A percentile compares a stretch with the other conserved stretches of the same genome.
Evolutionary conservation across 2,797 vertebrate species (phyloP).

Genomic region (Huso huso): DNA sequence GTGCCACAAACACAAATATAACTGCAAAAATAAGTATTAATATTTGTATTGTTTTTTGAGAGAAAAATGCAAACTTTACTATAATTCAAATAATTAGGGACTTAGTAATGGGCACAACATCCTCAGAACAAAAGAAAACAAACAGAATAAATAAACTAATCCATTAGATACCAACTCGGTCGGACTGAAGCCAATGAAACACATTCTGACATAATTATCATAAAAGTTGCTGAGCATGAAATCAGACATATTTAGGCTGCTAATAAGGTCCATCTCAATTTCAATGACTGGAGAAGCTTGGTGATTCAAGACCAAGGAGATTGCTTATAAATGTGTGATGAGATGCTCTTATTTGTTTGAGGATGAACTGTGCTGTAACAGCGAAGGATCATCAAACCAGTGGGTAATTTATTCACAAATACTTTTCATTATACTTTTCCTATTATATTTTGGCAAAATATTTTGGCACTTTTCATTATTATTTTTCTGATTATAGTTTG

Average conservation of each 20-base stretch:
- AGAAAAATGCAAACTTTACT: too few relatives aligned
- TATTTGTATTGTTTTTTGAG: too few relatives aligned
- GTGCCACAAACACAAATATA: too few relatives aligned
- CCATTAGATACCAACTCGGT: neutral
- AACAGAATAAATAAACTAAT: neutral
- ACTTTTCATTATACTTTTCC: neutral
- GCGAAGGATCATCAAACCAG: neutral
- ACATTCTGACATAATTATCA: neutral
- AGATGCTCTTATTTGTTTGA: neutral
- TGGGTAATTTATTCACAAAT: neutral
- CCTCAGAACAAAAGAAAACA: neutral
- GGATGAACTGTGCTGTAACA: neutral
- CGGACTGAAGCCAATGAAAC: neutral
- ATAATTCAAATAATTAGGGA: too few relatives aligned
- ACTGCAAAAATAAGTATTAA: too few relatives aligned
- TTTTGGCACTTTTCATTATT: neutral
- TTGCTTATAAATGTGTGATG: conserved; percentile 2
- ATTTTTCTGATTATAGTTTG: neutral
- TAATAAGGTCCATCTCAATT: neutral
- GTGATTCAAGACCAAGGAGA: neutral
- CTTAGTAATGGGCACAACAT: too few relatives aligned
- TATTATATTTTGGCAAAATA: neutral
- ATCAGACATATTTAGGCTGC: neutral
- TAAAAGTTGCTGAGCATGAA: neutral
- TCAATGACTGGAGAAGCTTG: conserved; percentile 1